Percentiles rank a stretch among this genome's conserved stretches.
Evolutionary conservation across 1,140 invertebrate species (phyloP).

Genomic region (Trichonephila inaurata): DNA sequence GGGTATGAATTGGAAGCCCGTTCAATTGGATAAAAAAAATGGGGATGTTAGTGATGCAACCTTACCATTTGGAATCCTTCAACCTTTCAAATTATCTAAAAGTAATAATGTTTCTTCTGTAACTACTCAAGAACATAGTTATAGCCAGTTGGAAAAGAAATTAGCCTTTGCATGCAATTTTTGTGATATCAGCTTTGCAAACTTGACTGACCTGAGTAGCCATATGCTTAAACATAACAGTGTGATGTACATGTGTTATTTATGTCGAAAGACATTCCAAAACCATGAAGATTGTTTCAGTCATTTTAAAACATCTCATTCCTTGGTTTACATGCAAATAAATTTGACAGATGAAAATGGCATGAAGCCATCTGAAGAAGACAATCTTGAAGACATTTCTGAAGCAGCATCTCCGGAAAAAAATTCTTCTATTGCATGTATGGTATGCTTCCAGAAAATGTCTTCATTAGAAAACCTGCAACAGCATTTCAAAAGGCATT

Average conservation of each 20-base stretch:
- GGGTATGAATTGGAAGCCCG: conserved; percentile 78
- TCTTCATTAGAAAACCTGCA: conserved; percentile 57
- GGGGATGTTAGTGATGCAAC: not conserved
- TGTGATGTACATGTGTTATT: conserved; percentile 94
- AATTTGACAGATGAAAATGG: conserved; percentile 21
- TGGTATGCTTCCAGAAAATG: conserved; percentile 72
- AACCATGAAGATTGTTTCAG: conserved; percentile 89
- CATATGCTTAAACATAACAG: conserved; percentile 81
- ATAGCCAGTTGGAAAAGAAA: conserved; percentile 58
- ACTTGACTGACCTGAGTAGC: conserved; percentile 63
- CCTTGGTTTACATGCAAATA: conserved; percentile 79
- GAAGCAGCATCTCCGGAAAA: conserved; percentile 30
- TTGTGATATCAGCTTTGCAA: conserved; percentile 61
- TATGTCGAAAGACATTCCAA: conserved; percentile 92
- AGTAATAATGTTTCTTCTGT: conserved; percentile 40
- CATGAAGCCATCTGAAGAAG: not conserved
- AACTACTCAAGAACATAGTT: conserved; percentile 64
- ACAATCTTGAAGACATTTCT: not conserved
- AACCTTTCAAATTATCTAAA: not conserved
- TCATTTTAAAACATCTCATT: conserved; percentile 89
- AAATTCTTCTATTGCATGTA: conserved; percentile 58
- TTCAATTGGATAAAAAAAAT: conserved; percentile 75
- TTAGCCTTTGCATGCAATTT: conserved; percentile 44
- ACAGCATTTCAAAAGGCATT: conserved; percentile 68
- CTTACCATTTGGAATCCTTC: not conserved